Percentiles rank a stretch among this genome's conserved stretches.
Conservation (phyloP, 2,888 invertebrate species). For the Drosophila paranaensis region DNA sequence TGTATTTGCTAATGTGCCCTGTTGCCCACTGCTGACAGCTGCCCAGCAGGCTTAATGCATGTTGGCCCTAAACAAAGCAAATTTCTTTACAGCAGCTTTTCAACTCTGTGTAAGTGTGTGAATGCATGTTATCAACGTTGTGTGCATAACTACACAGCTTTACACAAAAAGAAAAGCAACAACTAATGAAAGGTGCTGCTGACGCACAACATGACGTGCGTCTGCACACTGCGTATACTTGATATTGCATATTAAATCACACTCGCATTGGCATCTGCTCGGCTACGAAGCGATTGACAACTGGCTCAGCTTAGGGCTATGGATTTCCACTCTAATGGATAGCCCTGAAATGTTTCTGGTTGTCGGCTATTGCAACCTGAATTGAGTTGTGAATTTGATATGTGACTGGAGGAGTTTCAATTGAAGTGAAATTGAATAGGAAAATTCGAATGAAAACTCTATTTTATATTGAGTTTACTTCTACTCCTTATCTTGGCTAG, state of each 20-base stretch:
- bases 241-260: slow-evolving; percentile 18
- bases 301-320: neutral
- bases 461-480: too few species aligned
- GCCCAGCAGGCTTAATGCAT: slow-evolving; percentile 51
- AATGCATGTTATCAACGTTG: slow-evolving; percentile 33
- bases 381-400: too few species aligned
- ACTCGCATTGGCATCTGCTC: neutral
- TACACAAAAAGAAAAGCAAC: neutral
- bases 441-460: too few species aligned
- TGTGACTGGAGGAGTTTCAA: too few species aligned
- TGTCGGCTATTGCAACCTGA: neutral
- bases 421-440: too few species aligned
- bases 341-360: neutral
- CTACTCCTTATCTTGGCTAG: too few species aligned
- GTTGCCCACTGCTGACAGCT: slow-evolving; percentile 56
- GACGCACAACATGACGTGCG: slow-evolving; percentile 38
- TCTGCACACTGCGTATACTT: slow-evolving; percentile 38
- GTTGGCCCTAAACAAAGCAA: slow-evolving; percentile 59
- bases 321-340: neutral
- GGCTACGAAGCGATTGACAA: neutral
- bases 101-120: neutral
- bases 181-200: slow-evolving; percentile 14
- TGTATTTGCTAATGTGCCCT: slow-evolving; percentile 32
- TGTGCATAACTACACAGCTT: slow-evolving; percentile 6
- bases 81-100: slow-evolving; percentile 42